phyloP scores from a whole-genome alignment of 2,113 vertebrate species.

The Vulpes vulpes region DNA sequence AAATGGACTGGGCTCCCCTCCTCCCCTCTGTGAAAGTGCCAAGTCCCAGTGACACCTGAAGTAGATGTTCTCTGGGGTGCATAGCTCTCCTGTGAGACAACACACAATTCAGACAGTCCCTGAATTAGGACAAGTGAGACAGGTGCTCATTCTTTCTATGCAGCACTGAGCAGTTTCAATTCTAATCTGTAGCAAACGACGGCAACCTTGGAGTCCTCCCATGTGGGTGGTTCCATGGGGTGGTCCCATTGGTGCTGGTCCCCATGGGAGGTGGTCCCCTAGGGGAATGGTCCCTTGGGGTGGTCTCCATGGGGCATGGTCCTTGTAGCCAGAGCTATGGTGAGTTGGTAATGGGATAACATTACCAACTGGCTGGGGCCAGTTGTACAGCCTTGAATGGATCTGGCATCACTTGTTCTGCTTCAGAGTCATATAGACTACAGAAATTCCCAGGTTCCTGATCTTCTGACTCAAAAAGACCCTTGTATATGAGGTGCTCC shows the following conservation, averaged over 20 bases:
- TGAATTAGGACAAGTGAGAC: background rate
- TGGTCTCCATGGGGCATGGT: background rate
- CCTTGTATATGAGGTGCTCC: background rate
- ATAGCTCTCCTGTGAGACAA: background rate
- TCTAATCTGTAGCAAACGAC: background rate
- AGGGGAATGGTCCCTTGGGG: background rate
- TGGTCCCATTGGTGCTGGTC: background rate
- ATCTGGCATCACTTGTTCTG: background rate
- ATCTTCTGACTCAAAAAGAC: background rate
- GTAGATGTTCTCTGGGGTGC: background rate
- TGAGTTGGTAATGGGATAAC: background rate
- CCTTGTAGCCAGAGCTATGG: background rate
- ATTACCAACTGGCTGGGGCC: background rate
- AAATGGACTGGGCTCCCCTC: background rate
- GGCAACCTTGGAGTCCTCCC: background rate
- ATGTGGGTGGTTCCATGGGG: background rate
- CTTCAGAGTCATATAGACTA: background rate
- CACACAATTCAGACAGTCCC: background rate
- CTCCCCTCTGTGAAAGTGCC: background rate
- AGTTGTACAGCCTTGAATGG: background rate
- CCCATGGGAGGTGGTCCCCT: background rate
- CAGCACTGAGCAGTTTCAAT: background rate
- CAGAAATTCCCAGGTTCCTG: background rate
- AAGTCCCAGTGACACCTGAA: background rate
- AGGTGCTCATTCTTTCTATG: background rate